phyloP scores from a whole-genome alignment of 2,113 vertebrate species.

The Saguinus midas region DNA sequence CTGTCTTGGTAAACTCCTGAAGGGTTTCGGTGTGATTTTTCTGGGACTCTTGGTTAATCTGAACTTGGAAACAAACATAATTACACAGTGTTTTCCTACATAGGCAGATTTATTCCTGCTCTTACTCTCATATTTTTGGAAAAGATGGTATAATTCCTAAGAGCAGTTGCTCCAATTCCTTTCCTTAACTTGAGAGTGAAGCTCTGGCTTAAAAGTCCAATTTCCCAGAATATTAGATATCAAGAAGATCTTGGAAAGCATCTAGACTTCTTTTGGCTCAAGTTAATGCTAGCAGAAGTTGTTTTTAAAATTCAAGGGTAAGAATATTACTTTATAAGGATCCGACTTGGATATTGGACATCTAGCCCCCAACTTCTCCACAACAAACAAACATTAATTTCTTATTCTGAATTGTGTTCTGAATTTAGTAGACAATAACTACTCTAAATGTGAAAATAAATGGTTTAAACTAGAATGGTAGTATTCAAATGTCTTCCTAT shows the following conservation, averaged over 20 bases:
- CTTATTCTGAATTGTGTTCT: slow-evolving; percentile 21
- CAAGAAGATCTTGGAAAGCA: neutral
- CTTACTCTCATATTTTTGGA: neutral
- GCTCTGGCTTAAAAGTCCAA: neutral
- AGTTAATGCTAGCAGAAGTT: neutral
- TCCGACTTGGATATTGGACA: neutral
- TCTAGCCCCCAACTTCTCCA: neutral
- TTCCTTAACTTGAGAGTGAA: neutral
- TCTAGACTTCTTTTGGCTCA: neutral
- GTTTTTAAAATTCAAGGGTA: neutral
- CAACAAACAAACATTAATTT: neutral
- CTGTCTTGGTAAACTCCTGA: neutral
- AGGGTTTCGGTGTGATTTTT: neutral
- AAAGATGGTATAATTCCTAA: slow-evolving; percentile 6
- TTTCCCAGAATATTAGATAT: neutral
- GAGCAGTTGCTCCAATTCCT: neutral
- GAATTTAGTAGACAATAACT: neutral
- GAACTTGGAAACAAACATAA: neutral
- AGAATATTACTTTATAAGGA: neutral
- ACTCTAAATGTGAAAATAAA: slow-evolving; percentile 30
- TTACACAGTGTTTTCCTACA: neutral
- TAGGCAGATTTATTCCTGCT: neutral
- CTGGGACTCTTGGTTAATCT: neutral
- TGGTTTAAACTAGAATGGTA: neutral
- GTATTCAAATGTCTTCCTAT: neutral